These are phyloP conservation scores for Antheraea yamamai DNA, from an alignment of 2,888 invertebrate species.

Conservation along the genomic window DNA sequence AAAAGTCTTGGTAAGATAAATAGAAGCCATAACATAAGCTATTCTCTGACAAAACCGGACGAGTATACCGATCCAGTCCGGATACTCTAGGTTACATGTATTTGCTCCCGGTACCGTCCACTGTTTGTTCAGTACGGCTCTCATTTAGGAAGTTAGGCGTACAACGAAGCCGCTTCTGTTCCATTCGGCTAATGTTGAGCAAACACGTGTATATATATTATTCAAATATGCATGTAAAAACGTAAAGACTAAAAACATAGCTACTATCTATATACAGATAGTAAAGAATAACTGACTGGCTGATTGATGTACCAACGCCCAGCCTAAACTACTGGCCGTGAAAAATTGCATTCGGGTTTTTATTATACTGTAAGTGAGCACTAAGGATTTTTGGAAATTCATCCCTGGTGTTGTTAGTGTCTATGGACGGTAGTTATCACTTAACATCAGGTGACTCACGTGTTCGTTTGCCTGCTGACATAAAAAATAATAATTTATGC, in stretches of 20 bases:
- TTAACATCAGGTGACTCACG: too few relatives aligned
- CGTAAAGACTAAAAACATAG: not conserved
- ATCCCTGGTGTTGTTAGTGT: too few relatives aligned
- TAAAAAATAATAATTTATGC: too few relatives aligned
- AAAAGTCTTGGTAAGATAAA: conserved; percentile 45
- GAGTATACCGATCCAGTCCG: conserved; percentile 37
- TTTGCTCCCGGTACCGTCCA: conserved; percentile 12
- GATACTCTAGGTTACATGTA: conserved; percentile 16
- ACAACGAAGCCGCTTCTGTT: conserved; percentile 10
- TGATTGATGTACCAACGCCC: too few relatives aligned
- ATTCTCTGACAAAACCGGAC: conserved; percentile 49
- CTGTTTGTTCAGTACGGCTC: conserved; percentile 12
- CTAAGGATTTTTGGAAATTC: too few relatives aligned
- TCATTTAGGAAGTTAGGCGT: conserved; percentile 15
- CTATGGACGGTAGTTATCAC: too few relatives aligned
- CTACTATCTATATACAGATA: not conserved
- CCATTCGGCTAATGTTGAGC: conserved; percentile 10
- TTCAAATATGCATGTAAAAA: not conserved
- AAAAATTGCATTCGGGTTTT: too few relatives aligned
- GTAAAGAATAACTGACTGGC: too few relatives aligned
- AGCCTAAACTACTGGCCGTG: too few relatives aligned
- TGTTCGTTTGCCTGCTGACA: too few relatives aligned
- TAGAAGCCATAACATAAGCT: conserved; percentile 64
- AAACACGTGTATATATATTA: conserved; percentile 5
- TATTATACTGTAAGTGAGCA: too few relatives aligned